These are phyloP conservation scores for Spermophilus dauricus DNA, from an alignment of 2,113 vertebrate genomes.

Conservation along the genomic window DNA sequence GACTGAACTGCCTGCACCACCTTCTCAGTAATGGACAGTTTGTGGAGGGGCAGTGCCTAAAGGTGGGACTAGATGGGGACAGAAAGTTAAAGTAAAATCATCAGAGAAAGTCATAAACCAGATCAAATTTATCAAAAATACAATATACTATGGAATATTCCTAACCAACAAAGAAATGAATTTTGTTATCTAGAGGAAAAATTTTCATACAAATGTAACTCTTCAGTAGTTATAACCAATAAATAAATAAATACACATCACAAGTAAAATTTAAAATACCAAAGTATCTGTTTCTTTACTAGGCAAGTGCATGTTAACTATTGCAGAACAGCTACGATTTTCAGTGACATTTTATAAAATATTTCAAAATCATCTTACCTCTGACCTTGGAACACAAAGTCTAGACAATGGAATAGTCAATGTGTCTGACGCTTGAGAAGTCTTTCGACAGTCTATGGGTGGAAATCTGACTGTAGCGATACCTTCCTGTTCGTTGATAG, in stretches of 20 bases:
- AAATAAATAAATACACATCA: constrained; percentile 37
- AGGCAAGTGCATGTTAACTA: neutral
- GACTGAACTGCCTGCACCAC: constrained; percentile 99
- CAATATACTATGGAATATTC: constrained; percentile 51
- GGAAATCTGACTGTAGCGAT: constrained; percentile 98
- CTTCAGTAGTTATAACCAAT: constrained; percentile 19
- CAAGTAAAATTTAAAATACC: constrained; percentile 49
- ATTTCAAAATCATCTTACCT: constrained; percentile 90
- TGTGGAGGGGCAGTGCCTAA: constrained; percentile 98
- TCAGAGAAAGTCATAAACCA: constrained; percentile 57
- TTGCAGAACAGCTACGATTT: constrained; percentile 24
- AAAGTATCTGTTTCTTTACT: neutral
- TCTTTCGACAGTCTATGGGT: constrained; percentile 94
- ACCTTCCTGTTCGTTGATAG: constrained; percentile 99
- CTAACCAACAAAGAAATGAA: constrained; percentile 64
- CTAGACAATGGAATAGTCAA: constrained; percentile 97
- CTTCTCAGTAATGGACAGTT: constrained; percentile 99
- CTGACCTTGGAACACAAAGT: constrained; percentile 97
- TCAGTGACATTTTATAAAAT: constrained; percentile 64
- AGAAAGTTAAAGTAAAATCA: constrained; percentile 86
- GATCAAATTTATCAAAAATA: constrained; percentile 53
- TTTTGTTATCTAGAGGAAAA: constrained; percentile 71
- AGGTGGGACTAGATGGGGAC: constrained; percentile 80
- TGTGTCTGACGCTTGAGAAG: constrained; percentile 96
- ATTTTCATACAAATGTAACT: constrained; percentile 46